Percentiles rank a stretch among this genome's conserved stretches.
phyloP scores from a whole-genome alignment of 2,797 vertebrate genomes.

The Esox masquinongy region DNA sequence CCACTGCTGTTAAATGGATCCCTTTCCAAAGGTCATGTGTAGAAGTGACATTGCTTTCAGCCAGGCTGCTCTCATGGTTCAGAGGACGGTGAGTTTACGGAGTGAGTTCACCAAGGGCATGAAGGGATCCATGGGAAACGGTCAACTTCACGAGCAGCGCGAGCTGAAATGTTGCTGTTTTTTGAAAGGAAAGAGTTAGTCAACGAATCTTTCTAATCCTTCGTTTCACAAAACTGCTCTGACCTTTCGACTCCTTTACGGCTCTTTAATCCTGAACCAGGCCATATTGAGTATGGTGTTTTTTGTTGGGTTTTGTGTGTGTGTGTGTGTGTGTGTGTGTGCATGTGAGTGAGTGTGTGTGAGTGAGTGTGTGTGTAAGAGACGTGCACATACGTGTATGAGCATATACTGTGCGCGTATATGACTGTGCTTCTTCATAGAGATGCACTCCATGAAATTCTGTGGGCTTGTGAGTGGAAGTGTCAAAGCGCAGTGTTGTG shows the following conservation, averaged over 20 bases:
- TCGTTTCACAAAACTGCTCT: constrained; percentile 10
- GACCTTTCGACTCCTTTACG: constrained; percentile 4
- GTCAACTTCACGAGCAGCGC: background rate
- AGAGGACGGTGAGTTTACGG: no score
- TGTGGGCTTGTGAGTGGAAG: background rate
- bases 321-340: background rate
- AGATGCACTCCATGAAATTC: background rate
- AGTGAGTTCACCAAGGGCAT: no score
- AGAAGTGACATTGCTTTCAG: no score
- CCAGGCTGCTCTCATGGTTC: background rate
- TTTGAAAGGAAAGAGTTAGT: background rate
- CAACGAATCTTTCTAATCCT: no score
- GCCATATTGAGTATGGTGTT: background rate
- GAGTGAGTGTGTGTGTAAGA: background rate
- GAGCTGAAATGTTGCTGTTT: constrained; percentile 3
- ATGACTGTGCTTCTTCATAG: background rate
- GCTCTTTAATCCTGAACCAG: constrained; percentile 7
- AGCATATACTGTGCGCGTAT: constrained; percentile 4
- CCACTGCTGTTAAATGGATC: background rate
- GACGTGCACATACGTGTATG: background rate
- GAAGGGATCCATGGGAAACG: background rate
- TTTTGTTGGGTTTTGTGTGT: background rate
- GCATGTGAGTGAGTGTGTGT: background rate
- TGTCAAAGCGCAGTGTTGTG: background rate
- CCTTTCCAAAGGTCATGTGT: background rate